A percentile compares a stretch with the other conserved stretches of the same genome.
Conservation (phyloP, 2,888 invertebrate species). For the Leptura quadrifasciata region DNA sequence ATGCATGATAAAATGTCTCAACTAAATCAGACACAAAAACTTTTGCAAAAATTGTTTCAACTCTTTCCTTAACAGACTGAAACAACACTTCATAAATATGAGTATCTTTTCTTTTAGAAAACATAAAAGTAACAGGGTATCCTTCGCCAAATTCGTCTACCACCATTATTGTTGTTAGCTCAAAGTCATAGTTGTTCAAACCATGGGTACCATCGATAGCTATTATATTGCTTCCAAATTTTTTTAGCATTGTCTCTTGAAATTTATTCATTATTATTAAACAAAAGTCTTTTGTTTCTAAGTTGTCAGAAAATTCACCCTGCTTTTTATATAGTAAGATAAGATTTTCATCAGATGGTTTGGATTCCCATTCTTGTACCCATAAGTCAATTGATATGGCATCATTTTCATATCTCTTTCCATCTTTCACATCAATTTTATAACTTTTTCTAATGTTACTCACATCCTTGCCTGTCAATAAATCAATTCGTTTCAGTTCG, state of each 20-base stretch:
- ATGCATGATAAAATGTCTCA: constrained; percentile 8
- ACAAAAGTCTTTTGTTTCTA: constrained; percentile 9
- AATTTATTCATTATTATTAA: constrained; percentile 16
- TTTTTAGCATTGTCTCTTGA: constrained; percentile 23
- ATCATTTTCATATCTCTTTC: constrained; percentile 36
- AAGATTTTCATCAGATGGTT: too few species aligned
- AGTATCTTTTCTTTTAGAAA: too few species aligned
- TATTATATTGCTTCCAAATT: too few species aligned
- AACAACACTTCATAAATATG: too few species aligned
- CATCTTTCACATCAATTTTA: too few species aligned
- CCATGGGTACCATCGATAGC: constrained; percentile 21
- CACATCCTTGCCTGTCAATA: constrained; percentile 36
- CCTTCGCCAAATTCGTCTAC: too few species aligned
- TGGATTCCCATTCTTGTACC: neutral
- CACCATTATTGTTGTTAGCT: neutral
- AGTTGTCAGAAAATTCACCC: too few species aligned
- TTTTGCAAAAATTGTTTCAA: neutral
- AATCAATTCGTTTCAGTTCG: constrained; percentile 36
- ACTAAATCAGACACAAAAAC: constrained; percentile 20
- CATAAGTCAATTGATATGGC: constrained; percentile 15
- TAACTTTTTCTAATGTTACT: constrained; percentile 30
- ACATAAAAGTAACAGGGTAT: too few species aligned
- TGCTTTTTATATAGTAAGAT: too few species aligned
- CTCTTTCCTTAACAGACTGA: neutral
- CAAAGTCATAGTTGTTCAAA: constrained; percentile 13